These are phyloP conservation scores for Helobdella robusta DNA, from an alignment of 2,888 invertebrate species.

Conservation along the genomic window DNA sequence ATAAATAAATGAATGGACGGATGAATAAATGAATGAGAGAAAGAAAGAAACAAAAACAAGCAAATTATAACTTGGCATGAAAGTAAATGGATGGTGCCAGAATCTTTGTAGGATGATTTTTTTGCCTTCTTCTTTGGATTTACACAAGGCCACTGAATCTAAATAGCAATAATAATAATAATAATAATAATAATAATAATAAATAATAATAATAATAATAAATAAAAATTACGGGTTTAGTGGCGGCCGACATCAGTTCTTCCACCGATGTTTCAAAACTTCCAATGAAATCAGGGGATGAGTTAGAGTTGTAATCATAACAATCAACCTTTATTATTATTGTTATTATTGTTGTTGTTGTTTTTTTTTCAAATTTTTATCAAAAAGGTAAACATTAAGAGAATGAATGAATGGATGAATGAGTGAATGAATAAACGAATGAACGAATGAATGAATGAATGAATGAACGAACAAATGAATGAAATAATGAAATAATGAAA, in stretches of 20 bases:
- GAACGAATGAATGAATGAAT: no score
- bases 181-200: neutral
- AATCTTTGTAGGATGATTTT: constrained; percentile 42
- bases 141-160: constrained; percentile 33
- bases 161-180: neutral
- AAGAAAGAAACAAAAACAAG: constrained; percentile 7
- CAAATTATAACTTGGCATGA: neutral
- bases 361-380: no score
- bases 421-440: no score
- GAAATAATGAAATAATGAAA: no score
- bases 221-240: neutral
- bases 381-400: no score
- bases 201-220: constrained; percentile 10
- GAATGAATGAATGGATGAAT: no score
- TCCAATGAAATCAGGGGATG: constrained; percentile 33
- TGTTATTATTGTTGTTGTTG: no score
- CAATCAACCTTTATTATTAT: constrained; percentile 35
- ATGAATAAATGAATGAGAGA: no score
- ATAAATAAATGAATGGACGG: no score
- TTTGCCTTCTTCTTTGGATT: constrained; percentile 37
- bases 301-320: constrained; percentile 32
- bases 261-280: constrained; percentile 33
- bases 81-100: constrained; percentile 39
- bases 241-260: constrained; percentile 37
- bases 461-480: no score